Percentiles rank a stretch among this genome's conserved stretches.
Evolutionary conservation across 2,113 vertebrate genomes (phyloP).

Genomic region (Cygnus atratus): DNA sequence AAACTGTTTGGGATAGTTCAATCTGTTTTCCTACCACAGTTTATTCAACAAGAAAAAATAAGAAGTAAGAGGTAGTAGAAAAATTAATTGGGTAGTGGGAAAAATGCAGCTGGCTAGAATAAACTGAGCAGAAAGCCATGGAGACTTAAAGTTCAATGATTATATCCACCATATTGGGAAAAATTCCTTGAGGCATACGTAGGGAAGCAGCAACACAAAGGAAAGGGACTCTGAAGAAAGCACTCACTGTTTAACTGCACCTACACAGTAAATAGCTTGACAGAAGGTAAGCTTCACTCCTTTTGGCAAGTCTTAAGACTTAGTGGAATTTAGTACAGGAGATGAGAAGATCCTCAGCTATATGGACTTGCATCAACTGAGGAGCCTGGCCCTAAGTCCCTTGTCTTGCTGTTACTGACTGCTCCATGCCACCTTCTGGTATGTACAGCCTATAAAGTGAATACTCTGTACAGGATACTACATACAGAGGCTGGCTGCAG

Average conservation of each 20-base stretch:
- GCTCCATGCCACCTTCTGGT: not conserved
- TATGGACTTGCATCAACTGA: accelerated
- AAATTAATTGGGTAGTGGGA: not conserved
- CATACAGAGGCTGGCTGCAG: not conserved
- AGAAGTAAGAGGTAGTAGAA: not conserved
- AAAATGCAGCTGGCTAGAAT: not conserved
- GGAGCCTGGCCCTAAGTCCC: not conserved
- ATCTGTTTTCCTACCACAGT: not conserved
- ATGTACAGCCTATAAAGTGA: not conserved
- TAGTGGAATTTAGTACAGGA: not conserved
- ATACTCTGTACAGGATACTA: not conserved
- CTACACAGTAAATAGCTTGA: not conserved
- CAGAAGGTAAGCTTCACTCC: not conserved
- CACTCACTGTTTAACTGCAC: not conserved
- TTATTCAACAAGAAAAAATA: not conserved
- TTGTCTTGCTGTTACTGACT: not conserved
- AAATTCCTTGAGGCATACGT: not conserved
- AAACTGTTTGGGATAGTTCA: not conserved
- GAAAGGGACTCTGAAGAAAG: not conserved
- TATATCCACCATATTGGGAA: not conserved
- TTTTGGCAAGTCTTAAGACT: not conserved
- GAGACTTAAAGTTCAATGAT: not conserved
- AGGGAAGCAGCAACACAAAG: not conserved
- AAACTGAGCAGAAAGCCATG: not conserved
- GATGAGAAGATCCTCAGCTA: not conserved